A percentile compares a stretch with the other conserved stretches of the same genome.
Evolutionary conservation across 2,797 vertebrate species (phyloP).

Genomic region (Luscinia luscinia): DNA sequence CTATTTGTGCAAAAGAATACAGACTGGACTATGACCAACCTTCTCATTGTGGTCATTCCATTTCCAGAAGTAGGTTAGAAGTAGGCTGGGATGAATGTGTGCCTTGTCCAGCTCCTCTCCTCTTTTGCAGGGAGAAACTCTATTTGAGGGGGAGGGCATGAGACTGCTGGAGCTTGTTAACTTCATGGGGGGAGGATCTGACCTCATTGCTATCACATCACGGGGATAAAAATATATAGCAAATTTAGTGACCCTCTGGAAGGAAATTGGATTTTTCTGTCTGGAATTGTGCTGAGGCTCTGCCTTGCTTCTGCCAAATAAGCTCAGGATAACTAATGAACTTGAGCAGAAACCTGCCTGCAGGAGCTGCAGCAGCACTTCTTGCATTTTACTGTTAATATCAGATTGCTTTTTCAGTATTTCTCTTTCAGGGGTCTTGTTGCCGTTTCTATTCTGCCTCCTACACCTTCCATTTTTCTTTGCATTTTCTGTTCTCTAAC

Average conservation of each 20-base stretch:
- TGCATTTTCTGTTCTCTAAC: neutral
- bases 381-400: neutral
- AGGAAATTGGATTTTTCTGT: neutral
- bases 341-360: neutral
- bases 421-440: neutral
- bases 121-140: slow-evolving; percentile 19
- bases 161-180: neutral
- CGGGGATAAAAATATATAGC: neutral
- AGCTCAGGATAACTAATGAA: neutral
- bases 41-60: slow-evolving; percentile 39
- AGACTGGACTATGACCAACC: neutral
- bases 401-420: neutral
- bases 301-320: neutral
- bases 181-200: neutral
- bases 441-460: neutral
- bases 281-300: neutral
- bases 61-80: slow-evolving; percentile 37
- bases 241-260: neutral
- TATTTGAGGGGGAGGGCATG: neutral
- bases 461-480: neutral
- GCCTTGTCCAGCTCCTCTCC: neutral
- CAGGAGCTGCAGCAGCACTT: neutral
- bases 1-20: neutral
- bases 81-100: slow-evolving; percentile 8
- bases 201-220: neutral